Conservation (phyloP, 1,140 invertebrate genomes). For the Rhopalosiphum padi region DNA sequence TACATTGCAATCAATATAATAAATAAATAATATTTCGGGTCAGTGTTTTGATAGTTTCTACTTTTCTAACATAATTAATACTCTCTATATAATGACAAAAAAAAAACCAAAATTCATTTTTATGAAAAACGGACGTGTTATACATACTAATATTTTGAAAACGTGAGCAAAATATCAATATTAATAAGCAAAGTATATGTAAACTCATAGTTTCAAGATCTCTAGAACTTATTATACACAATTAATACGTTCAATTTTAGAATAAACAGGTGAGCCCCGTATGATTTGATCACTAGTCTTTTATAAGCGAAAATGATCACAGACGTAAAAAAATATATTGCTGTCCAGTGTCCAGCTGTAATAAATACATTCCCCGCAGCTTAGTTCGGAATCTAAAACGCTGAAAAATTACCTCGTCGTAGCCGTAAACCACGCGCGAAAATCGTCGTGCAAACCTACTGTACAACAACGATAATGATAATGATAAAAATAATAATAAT, state of each 20-base stretch:
- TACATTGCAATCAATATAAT: background rate
- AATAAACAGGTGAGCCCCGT: background rate
- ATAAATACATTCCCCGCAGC: background rate
- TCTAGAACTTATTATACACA: background rate
- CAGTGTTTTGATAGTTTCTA: background rate
- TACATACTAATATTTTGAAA: background rate
- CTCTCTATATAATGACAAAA: background rate
- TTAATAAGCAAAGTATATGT: background rate
- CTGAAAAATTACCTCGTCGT: background rate
- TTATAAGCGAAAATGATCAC: background rate
- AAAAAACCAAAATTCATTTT: background rate
- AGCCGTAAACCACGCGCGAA: background rate
- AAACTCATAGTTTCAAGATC: background rate
- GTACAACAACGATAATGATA: background rate
- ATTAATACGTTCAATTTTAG: background rate
- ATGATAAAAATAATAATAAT: background rate
- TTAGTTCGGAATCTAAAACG: constrained; percentile 5
- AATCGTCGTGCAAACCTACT: background rate
- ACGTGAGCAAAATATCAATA: background rate
- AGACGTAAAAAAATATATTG: background rate
- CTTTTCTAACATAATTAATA: background rate
- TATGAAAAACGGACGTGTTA: background rate
- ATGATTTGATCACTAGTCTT: background rate
- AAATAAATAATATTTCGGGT: background rate
- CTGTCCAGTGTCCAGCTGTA: background rate